Base-by-base conservation (phyloP, 2,888 invertebrate species). In the Orchesellides sinensis region DNA sequence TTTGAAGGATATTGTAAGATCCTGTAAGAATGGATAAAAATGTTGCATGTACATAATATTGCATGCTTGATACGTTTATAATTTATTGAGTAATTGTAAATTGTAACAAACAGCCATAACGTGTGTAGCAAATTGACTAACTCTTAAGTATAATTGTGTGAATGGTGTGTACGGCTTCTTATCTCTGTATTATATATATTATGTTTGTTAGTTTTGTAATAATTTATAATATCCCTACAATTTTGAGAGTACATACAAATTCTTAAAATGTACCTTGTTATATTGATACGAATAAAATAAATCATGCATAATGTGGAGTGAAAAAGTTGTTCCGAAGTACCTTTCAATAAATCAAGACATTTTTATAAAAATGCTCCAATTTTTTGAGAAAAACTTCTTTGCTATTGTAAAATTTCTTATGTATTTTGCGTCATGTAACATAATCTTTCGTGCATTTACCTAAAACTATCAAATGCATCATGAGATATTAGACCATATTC, bases 81-180 rank as follows among this genome's bases (percentile, higher is more conserved):
- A n/a, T 40, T 40, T 14, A 2, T 8, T n/a, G 10, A 40, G 10
- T 40, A 14, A 40, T 40, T 17, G 23, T 25, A 32, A 61, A 23
- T 29, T 8, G 40, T 23, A 63, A 40, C 45, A 17, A 63, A 63
- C 32, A 63, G 63, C 63, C 63, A 63, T 63, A 63, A 63, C 35
- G 40, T 40, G 40, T 40, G n/a, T n/a, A n/a, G n/a, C n/a, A n/a
- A n/a, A n/a, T n/a, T n/a, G n/a, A n/a, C n/a, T n/a, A n/a, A n/a
- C n/a, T n/a, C n/a, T 40, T 40, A 40, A 40, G 40, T 40, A 40
- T 40, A 14, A 40, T 40, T 40, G 10, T 40, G 40, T 40, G 10
- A 10, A 14, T 40, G n/a, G 40, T 8, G 40, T 40, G 10, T 40
- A 40, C 10, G 40, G 40, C n/a, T 40, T 10, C n/a, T 40, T 14